phyloP scores from a whole-genome alignment of 1,140 invertebrate genomes.

The Chironomus tepperi region DNA sequence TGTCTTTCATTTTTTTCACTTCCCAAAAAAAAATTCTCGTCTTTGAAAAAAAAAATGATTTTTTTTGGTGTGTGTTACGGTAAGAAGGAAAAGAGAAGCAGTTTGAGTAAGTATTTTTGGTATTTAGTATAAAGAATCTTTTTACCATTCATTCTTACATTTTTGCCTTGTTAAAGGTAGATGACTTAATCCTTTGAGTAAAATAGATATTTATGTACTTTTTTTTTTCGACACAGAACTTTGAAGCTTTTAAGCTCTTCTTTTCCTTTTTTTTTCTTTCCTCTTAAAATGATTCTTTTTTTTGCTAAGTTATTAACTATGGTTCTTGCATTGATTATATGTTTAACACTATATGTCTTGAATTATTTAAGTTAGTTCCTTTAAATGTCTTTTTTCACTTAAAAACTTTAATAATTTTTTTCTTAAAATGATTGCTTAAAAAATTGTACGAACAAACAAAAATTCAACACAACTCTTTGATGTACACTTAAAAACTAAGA shows the following conservation, averaged over 20 bases:
- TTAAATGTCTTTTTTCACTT: not conserved
- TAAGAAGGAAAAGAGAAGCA: too few relatives aligned
- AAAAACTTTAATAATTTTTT: not conserved
- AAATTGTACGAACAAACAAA: conserved; percentile 20
- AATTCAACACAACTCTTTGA: conserved; percentile 24
- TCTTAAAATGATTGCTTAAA: conserved; percentile 1
- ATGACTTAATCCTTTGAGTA: conserved; percentile 1
- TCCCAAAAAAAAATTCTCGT: too few relatives aligned
- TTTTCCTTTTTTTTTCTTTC: not conserved
- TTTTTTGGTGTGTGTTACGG: too few relatives aligned
- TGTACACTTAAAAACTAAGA: conserved; percentile 21
- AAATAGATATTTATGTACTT: not conserved
- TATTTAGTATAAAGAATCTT: not conserved
- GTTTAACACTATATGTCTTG: not conserved
- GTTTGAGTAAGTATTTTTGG: too few relatives aligned
- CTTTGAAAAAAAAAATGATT: too few relatives aligned
- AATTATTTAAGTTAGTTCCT: not conserved
- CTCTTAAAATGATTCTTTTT: not conserved
- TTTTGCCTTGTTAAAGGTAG: not conserved
- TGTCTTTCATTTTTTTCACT: too few relatives aligned
- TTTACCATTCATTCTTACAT: conserved; percentile 3
- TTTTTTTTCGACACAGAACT: not conserved
- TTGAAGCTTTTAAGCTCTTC: not conserved
- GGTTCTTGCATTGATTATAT: not conserved
- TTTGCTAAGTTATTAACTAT: not conserved